These are phyloP conservation scores for Trogon melanurus DNA, from an alignment of 2,113 vertebrate species.

Conservation along the genomic window DNA sequence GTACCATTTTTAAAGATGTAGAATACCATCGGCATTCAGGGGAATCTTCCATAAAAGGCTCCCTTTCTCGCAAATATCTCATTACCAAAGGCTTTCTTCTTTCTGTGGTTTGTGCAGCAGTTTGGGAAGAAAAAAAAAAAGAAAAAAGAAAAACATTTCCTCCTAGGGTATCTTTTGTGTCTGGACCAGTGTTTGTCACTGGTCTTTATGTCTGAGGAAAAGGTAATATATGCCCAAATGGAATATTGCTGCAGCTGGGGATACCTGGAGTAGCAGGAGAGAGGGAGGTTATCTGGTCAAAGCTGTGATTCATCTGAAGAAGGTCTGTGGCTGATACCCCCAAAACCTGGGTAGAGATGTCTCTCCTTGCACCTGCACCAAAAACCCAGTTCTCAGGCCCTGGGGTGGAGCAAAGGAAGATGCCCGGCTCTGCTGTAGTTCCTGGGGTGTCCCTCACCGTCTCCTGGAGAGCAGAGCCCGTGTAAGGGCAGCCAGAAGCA, in stretches of 20 bases:
- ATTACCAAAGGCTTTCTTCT: constrained; percentile 70
- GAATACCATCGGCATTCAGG: constrained; percentile 68
- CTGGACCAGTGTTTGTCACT: not conserved
- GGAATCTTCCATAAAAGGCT: constrained; percentile 63
- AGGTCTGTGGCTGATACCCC: not conserved
- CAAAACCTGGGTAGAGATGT: not conserved
- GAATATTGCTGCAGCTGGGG: not conserved
- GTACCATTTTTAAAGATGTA: constrained; percentile 69
- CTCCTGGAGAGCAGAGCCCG: too few relatives aligned
- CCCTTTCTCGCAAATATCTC: constrained; percentile 55
- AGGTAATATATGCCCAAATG: not conserved
- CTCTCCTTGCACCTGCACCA: not conserved
- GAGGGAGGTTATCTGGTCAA: not conserved
- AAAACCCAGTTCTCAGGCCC: not conserved
- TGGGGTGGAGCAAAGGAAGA: not conserved
- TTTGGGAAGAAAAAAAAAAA: not conserved
- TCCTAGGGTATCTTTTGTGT: constrained; percentile 39
- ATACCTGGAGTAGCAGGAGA: too few relatives aligned
- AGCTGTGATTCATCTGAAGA: not conserved
- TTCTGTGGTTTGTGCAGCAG: constrained; percentile 59
- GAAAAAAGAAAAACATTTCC: not conserved
- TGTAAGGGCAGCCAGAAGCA: not conserved
- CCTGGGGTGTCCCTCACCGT: fast-evolving
- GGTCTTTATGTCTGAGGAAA: not conserved
- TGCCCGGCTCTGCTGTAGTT: not conserved